Evolutionary conservation across 2,797 vertebrate genomes (phyloP).

Genomic region (Tachyglossus aculeatus): DNA sequence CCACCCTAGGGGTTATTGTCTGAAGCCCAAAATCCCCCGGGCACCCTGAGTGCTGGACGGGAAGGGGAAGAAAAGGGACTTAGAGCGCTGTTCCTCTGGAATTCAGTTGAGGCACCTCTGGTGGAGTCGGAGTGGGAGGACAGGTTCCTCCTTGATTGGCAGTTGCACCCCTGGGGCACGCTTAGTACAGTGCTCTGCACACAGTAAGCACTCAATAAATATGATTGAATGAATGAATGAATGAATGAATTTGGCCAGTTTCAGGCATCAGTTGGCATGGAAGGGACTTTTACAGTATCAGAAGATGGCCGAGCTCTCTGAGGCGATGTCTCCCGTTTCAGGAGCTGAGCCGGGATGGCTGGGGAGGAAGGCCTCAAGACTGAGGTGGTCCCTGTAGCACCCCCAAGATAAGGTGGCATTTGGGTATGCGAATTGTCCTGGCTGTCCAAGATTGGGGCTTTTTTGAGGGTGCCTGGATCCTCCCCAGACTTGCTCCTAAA

Average conservation of each 20-base stretch:
- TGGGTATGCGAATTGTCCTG: too few relatives aligned
- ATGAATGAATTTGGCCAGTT: too few relatives aligned
- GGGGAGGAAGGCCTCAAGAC: background rate
- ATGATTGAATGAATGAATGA: too few relatives aligned
- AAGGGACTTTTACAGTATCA: slow-evolving; percentile 7
- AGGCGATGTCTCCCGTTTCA: background rate
- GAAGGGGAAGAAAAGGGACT: slow-evolving; percentile 38
- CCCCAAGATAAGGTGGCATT: too few relatives aligned
- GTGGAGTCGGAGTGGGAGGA: slow-evolving; percentile 41
- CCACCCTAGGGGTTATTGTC: slow-evolving; percentile 17
- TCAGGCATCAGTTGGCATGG: background rate
- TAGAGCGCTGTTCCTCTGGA: slow-evolving; percentile 49
- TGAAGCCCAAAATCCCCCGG: slow-evolving; percentile 28
- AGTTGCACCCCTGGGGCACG: slow-evolving; percentile 22
- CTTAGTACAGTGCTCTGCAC: too few relatives aligned
- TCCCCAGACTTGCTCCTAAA: slow-evolving; percentile 15
- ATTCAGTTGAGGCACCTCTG: slow-evolving; percentile 39
- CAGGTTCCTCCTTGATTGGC: slow-evolving; percentile 27
- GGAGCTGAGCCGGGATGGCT: background rate
- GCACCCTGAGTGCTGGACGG: slow-evolving; percentile 43
- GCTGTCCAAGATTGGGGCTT: slow-evolving; percentile 38
- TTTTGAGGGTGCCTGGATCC: slow-evolving; percentile 12
- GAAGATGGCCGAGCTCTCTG: background rate
- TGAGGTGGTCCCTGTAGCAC: too few relatives aligned
- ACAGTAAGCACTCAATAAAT: too few relatives aligned